Base-by-base conservation (phyloP, 2,888 invertebrate species). In the Didymodactylos carnosus region DNA sequence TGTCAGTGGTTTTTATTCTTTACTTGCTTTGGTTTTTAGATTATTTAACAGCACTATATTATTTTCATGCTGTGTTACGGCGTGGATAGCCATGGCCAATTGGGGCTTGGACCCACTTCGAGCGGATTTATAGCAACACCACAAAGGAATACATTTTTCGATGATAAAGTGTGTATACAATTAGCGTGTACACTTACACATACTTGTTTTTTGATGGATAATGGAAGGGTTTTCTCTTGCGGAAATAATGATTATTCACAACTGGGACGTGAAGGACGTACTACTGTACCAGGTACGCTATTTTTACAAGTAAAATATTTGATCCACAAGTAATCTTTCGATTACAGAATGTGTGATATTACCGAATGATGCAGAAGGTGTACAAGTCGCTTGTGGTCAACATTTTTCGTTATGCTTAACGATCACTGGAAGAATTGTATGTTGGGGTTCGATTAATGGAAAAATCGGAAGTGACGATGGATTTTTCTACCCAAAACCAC, bases 201-300 rank as follows among this genome's bases (percentile, higher is more conserved):
- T 82, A 89, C 91, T 0, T 81, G 94, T 19, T 87, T 92, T 77
- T 85, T 92, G 0, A 88, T 90, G 0, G 85, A 85, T 75, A 87
- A 88, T 80, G 94, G 94, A 14, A 87, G 89, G 79, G 86, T 94
- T 10, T 93, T 88, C 83, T 89, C 92, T 3, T 94, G 94, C 86
- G 97, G 97, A 2, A 90, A 87, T 81, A 97, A 97, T 85, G 92
- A 93, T 80, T 88, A 88, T 79, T 91, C 92, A 1, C 95, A 97
- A 82, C 86, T 97, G 73, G 95, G 94, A 8, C 90, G 69, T n/a
- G 75, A 75, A 35, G 75, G 75, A 25, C 72, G 53, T 23, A 25
- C 46, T 14, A 69, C 39, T 13, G 35, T 46, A 49, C 75, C 75
- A 39, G 69, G 71, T 27, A 69, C 62, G 41, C 27, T 71, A 35